These are phyloP conservation scores for Hydrolagus affinis DNA, from an alignment of 2,113 vertebrate species.

Conservation along the genomic window DNA sequence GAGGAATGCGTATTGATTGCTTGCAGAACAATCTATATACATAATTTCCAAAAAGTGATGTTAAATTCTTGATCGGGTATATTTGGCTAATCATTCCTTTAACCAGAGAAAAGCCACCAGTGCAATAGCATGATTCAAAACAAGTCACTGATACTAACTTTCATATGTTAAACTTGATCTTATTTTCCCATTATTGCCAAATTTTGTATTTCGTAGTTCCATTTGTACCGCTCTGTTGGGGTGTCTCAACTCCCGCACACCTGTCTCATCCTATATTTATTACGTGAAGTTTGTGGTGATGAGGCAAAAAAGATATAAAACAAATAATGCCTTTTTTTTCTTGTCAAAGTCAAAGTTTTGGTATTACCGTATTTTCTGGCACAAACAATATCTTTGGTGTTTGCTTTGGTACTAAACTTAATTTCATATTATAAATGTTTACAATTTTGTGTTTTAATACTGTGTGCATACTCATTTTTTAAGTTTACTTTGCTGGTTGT, in stretches of 20 bases:
- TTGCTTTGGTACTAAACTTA: background rate
- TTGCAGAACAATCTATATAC: background rate
- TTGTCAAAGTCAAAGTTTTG: background rate
- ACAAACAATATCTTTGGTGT: background rate
- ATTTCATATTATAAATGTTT: slow-evolving; percentile 5
- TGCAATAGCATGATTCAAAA: background rate
- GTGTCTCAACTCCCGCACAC: background rate
- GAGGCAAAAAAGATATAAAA: background rate
- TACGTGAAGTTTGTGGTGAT: background rate
- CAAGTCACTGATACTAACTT: background rate
- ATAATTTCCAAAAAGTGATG: background rate
- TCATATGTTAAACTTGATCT: background rate
- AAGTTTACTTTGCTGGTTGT: background rate
- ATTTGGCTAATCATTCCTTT: background rate
- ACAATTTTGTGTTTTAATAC: slow-evolving; percentile 8
- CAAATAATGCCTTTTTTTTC: background rate
- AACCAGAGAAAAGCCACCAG: background rate
- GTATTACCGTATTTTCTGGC: background rate
- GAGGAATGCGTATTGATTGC: background rate
- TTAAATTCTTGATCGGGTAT: background rate
- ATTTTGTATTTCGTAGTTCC: background rate
- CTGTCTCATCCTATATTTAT: background rate
- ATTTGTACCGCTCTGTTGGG: background rate
- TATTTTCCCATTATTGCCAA: background rate
- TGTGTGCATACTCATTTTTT: background rate